A percentile compares a stretch with the other conserved stretches of the same genome.
phyloP scores from a whole-genome alignment of 2,113 vertebrate species.

The Daubentonia madagascariensis region DNA sequence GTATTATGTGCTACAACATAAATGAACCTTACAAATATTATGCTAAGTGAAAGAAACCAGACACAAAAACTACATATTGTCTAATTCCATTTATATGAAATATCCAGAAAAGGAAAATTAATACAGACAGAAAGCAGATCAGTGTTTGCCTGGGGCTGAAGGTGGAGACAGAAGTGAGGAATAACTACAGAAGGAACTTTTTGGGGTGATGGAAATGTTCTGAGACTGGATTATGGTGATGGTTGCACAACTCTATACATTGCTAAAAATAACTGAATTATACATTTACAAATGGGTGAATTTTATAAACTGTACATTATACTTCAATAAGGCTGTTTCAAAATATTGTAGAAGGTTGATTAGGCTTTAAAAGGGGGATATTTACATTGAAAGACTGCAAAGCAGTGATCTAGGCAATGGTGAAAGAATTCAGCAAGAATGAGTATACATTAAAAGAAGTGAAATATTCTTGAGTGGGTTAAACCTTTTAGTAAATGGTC shows the following conservation, averaged over 20 bases:
- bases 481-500: not conserved
- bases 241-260: not conserved
- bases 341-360: not conserved
- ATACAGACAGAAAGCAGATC: not conserved
- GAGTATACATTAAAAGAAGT: not conserved
- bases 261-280: not conserved
- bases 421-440: not conserved
- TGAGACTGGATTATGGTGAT: not conserved
- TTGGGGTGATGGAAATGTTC: not conserved
- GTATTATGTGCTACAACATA: not conserved
- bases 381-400: not conserved
- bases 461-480: not conserved
- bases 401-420: not conserved
- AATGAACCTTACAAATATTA: not conserved
- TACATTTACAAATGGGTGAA: not conserved
- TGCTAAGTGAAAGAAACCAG: not conserved
- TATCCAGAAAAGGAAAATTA: not conserved
- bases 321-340: not conserved
- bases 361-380: not conserved
- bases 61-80: not conserved
- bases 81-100: not conserved
- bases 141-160: not conserved
- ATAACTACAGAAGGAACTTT: not conserved
- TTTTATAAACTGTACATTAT: slow-evolving; percentile 23
- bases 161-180: not conserved